Conservation (phyloP, 2,888 invertebrate species). For the Acanthococcus lagerstroemiae region DNA sequence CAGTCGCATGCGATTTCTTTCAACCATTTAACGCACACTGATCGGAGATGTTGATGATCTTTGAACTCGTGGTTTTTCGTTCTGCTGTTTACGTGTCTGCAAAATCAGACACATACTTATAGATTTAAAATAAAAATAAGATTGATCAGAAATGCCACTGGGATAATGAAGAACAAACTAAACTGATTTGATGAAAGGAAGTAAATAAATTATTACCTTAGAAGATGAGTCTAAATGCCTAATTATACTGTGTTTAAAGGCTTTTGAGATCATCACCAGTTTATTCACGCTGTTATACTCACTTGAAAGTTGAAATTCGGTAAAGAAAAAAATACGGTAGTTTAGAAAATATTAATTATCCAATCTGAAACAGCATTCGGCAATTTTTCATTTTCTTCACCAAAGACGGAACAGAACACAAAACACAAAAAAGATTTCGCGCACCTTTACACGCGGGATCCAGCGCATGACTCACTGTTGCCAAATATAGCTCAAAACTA, state of each 20-base stretch:
- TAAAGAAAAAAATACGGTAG: too few relatives aligned
- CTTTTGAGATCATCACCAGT: conserved; percentile 16
- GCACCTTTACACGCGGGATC: too few relatives aligned
- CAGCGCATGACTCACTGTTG: too few relatives aligned
- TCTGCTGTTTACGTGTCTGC: background rate
- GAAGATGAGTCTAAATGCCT: conserved; percentile 13
- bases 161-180: background rate
- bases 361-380: too few relatives aligned
- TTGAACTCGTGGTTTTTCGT: background rate
- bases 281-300: conserved; percentile 27
- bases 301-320: too few relatives aligned
- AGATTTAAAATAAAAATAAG: background rate
- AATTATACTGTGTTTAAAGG: conserved; percentile 12
- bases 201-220: background rate
- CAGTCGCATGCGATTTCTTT: conserved; percentile 56
- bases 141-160: background rate
- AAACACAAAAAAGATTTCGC: too few relatives aligned
- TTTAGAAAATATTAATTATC: too few relatives aligned
- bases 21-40: conserved; percentile 60
- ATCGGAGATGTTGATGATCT: conserved; percentile 46
- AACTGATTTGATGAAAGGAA: background rate
- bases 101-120: background rate
- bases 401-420: too few relatives aligned
- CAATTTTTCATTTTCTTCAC: too few relatives aligned
- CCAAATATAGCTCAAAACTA: too few relatives aligned